Percentiles rank a stretch among this genome's conserved stretches.
phyloP scores from a whole-genome alignment of 2,888 invertebrate genomes.

The Odontomyia ornata region DNA sequence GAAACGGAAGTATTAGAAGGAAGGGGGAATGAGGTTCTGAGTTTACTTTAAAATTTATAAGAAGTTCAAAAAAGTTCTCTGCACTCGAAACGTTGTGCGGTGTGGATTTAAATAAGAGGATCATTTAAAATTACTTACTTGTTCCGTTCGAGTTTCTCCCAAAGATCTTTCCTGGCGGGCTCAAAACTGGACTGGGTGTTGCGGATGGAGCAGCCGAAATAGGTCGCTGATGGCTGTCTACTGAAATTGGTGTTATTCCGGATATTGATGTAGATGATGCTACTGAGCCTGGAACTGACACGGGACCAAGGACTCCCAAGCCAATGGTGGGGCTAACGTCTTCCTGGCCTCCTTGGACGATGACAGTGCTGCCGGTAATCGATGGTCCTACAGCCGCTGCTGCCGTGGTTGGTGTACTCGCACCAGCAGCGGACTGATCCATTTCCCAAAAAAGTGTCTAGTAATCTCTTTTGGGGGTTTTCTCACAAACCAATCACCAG shows the following conservation, averaged over 20 bases:
- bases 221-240: slow-evolving; percentile 60
- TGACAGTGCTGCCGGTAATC: slow-evolving; percentile 50
- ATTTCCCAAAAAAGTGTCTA: slow-evolving; percentile 19
- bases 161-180: slow-evolving; percentile 63
- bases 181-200: slow-evolving; percentile 63
- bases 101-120: background rate
- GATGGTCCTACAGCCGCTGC: slow-evolving; percentile 51
- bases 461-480: background rate
- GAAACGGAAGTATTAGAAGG: no score
- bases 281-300: background rate
- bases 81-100: no score
- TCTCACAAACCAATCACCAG: background rate
- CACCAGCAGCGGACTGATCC: slow-evolving; percentile 40
- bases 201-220: slow-evolving; percentile 62
- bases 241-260: slow-evolving; percentile 51
- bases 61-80: no score
- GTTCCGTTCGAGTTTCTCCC: slow-evolving; percentile 64
- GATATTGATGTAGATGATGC: background rate
- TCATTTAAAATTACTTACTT: slow-evolving; percentile 57
- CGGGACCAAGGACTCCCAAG: background rate
- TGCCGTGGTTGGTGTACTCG: slow-evolving; percentile 49
- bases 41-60: no score
- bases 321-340: slow-evolving; percentile 56
- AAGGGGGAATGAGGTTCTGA: no score
- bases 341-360: slow-evolving; percentile 51